phyloP scores from a whole-genome alignment of 2,113 vertebrate species.

The Oplegnathus fasciatus region DNA sequence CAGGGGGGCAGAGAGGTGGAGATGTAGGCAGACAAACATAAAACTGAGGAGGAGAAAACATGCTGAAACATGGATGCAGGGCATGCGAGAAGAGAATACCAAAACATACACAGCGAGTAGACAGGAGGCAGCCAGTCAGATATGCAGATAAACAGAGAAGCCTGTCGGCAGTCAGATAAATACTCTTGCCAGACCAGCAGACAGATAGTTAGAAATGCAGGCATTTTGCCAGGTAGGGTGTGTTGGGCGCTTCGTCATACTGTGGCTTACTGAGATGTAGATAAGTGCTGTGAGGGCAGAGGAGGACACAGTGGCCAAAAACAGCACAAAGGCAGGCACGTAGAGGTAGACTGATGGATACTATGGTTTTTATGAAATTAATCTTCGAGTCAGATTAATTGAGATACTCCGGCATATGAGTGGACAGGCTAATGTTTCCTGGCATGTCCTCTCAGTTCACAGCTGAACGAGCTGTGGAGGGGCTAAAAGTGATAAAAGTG shows the following conservation, averaged over 20 bases:
- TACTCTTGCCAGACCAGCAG: slow-evolving; percentile 56
- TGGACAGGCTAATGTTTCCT: slow-evolving; percentile 20
- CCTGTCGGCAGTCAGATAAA: slow-evolving; percentile 66
- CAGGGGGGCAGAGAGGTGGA: slow-evolving; percentile 45
- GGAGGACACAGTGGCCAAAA: slow-evolving; percentile 27
- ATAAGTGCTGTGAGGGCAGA: slow-evolving; percentile 40
- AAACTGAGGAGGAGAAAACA: slow-evolving; percentile 45
- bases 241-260: slow-evolving; percentile 37
- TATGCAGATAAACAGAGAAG: slow-evolving; percentile 73
- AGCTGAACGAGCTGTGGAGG: slow-evolving; percentile 43
- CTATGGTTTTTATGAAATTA: background rate
- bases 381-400: slow-evolving; percentile 33
- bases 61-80: slow-evolving; percentile 49
- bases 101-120: slow-evolving; percentile 48
- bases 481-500: slow-evolving; percentile 41
- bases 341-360: background rate
- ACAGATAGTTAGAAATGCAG: slow-evolving; percentile 61
- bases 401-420: slow-evolving; percentile 21
- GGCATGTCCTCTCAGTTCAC: slow-evolving; percentile 20
- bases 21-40: slow-evolving; percentile 52
- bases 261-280: slow-evolving; percentile 46
- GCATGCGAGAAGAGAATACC: slow-evolving; percentile 61
- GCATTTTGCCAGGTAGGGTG: slow-evolving; percentile 56
- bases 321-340: slow-evolving; percentile 14
- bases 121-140: slow-evolving; percentile 67